Evolutionary conservation across 2,888 invertebrate genomes (phyloP).

Genomic region (Slavum lentiscoides): DNA sequence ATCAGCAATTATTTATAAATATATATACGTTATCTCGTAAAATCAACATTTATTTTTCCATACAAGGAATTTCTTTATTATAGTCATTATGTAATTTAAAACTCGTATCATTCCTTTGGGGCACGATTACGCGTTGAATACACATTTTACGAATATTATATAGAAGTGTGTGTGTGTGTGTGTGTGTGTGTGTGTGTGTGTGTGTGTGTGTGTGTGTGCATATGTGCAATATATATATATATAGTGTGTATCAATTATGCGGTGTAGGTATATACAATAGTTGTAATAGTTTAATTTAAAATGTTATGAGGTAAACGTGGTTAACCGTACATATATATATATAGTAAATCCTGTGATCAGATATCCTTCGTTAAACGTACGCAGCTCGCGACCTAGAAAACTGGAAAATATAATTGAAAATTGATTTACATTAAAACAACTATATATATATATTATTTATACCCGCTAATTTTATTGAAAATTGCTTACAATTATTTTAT

Average conservation of each 20-base stretch:
- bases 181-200: neutral
- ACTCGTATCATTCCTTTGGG: conserved; percentile 15
- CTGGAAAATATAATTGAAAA: too few relatives aligned
- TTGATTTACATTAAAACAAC: too few relatives aligned
- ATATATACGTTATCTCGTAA: neutral
- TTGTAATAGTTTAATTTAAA: conserved; percentile 10
- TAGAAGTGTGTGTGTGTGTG: neutral
- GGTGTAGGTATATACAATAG: neutral
- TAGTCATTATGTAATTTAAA: conserved; percentile 18
- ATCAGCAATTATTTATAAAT: neutral
- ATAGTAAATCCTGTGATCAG: too few relatives aligned
- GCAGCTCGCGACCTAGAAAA: too few relatives aligned
- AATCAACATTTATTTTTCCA: conserved; percentile 11
- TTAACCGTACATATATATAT: too few relatives aligned
- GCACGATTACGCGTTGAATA: conserved; percentile 11
- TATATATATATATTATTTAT: too few relatives aligned
- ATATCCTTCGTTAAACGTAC: too few relatives aligned
- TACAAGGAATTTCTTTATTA: neutral
- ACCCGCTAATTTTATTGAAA: too few relatives aligned
- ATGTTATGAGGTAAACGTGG: too few relatives aligned
- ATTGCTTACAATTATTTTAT: too few relatives aligned
- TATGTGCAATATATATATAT: too few relatives aligned
- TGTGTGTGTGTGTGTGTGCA: neutral
- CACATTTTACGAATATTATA: neutral
- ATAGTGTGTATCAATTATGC: neutral